Evolutionary conservation across 2,113 vertebrate species (phyloP).

Genomic region (Atrichornis clamosus): DNA sequence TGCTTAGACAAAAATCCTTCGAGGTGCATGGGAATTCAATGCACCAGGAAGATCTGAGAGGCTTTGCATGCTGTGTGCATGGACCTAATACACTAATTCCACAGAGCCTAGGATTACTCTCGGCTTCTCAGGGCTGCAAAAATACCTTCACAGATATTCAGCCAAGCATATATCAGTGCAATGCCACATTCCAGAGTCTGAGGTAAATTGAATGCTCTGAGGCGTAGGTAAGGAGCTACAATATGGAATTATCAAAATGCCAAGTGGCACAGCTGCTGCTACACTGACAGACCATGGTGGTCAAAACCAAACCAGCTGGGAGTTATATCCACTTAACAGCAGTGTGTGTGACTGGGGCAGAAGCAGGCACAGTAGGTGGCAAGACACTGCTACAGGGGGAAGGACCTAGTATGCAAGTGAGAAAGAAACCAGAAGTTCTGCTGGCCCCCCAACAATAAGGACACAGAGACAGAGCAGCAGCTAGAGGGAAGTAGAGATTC

Average conservation of each 20-base stretch:
- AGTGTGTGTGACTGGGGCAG: neutral
- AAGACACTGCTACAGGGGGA: neutral
- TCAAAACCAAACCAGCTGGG: neutral
- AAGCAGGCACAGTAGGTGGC: neutral
- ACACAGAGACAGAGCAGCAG: neutral
- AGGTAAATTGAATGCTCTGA: neutral
- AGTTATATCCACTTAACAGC: neutral
- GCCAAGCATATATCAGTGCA: neutral
- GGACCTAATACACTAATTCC: neutral
- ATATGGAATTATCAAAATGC: neutral
- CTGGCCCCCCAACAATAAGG: neutral
- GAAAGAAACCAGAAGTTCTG: neutral
- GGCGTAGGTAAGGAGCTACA: neutral
- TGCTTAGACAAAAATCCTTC: neutral
- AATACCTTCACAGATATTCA: neutral
- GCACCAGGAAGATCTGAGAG: neutral
- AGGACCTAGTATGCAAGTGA: neutral
- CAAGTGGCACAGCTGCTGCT: neutral
- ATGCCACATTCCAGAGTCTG: neutral
- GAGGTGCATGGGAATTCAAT: neutral
- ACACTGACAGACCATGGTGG: rapidly evolving
- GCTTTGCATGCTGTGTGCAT: neutral
- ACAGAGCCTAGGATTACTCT: neutral
- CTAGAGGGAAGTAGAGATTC: constrained; percentile 60
- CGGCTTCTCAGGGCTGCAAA: neutral